Percentiles rank a stretch among this genome's conserved stretches.
Evolutionary conservation across 2,113 vertebrate species (phyloP).

Genomic region (Ceyx cyanopectus): DNA sequence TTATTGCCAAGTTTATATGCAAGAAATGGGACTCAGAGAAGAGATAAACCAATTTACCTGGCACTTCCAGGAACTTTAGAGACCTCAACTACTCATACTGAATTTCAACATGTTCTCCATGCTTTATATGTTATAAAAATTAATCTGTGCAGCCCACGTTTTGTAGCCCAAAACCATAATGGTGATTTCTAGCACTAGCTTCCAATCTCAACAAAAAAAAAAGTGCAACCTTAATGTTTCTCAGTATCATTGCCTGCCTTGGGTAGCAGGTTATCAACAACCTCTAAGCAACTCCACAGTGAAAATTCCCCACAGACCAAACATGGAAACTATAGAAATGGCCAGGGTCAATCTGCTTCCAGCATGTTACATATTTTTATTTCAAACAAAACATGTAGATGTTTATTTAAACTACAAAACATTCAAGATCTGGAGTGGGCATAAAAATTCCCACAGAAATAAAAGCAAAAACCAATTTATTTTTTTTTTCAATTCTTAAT

Average conservation of each 20-base stretch:
- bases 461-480: background rate
- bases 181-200: background rate
- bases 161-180: background rate
- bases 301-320: background rate
- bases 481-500: background rate
- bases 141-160: accelerated
- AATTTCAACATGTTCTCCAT: background rate
- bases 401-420: slow-evolving; percentile 5
- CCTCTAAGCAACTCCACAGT: background rate
- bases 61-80: background rate
- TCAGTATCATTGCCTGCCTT: background rate
- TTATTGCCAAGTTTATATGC: background rate
- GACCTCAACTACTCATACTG: background rate
- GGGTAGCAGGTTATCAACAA: background rate
- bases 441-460: background rate
- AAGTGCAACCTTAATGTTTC: accelerated
- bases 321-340: background rate
- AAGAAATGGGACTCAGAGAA: background rate
- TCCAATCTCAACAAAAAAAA: background rate
- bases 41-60: background rate
- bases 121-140: background rate
- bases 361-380: background rate
- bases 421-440: background rate
- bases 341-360: background rate
- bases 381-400: background rate